Conservation (phyloP, 2,113 vertebrate species). For the Stigmatopora nigra region DNA sequence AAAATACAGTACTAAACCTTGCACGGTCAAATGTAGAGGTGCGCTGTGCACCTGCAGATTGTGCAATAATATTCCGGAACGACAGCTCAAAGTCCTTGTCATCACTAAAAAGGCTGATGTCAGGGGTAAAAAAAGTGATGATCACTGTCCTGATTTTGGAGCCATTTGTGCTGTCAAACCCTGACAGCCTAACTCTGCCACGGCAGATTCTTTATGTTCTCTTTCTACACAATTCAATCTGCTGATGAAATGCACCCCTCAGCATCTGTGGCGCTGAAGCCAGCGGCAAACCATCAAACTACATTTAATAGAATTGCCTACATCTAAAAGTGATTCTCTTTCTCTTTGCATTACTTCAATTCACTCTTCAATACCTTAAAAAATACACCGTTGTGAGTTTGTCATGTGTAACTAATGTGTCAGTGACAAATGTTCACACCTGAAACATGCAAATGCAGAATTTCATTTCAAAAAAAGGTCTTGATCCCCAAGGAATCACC, state of each 20-base stretch:
- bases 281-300: constrained; percentile 34
- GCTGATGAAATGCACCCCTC: constrained; percentile 60
- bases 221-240: constrained; percentile 54
- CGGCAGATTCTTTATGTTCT: constrained; percentile 58
- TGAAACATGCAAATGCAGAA: constrained; percentile 45
- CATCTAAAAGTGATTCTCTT: constrained; percentile 2
- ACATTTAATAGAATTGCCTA: constrained; percentile 19
- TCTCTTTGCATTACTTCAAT: not conserved
- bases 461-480: constrained; percentile 47
- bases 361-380: not conserved
- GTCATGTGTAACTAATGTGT: constrained; percentile 21
- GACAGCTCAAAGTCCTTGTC: constrained; percentile 9
- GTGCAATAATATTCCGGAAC: constrained; percentile 10
- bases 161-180: constrained; percentile 31
- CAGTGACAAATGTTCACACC: constrained; percentile 24
- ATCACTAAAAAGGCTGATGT: constrained; percentile 31
- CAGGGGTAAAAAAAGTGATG: constrained; percentile 42
- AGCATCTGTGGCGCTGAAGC: constrained; percentile 32
- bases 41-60: not conserved
- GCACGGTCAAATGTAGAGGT: not conserved
- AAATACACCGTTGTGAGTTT: not conserved
- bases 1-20: too few relatives aligned
- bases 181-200: constrained; percentile 41
- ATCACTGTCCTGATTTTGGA: constrained; percentile 42
- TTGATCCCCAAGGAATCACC: constrained; percentile 33